Base-by-base conservation (phyloP, 2,797 vertebrate genomes). In the Chelonia mydas region DNA sequence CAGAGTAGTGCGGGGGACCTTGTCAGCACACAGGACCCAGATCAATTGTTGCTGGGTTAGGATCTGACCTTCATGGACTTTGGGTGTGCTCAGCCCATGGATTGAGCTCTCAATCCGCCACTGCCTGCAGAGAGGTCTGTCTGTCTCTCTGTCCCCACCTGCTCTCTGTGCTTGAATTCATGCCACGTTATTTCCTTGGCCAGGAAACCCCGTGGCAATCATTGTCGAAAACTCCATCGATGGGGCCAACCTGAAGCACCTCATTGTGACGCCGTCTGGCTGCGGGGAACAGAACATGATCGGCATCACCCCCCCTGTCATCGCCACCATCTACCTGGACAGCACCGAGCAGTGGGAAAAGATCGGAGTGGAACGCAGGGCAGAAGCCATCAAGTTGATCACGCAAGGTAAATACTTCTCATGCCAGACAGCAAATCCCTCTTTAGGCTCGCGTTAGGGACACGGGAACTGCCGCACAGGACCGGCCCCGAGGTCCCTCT, bases 221-320 rank as follows among this genome's bases (percentile, higher is more conserved):
- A 91, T 99, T 13, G 88, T 99, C 11, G 99, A 99, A 91, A 98
- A 98, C 0, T 97, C 98, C 47, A 97, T 99, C 1, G 96, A 98
- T 0, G 99, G 98, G 0, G 13, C 31, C 0, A 98, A 99, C 3
- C 97, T 99, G 98, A 98, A 98, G 6, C 97, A 94, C 54, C 98
- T 99, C 86, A 99, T 99, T 3, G 17, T 54, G 21, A 98, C 98
- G 0, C 99, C 99, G 0, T 0, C 21, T 0, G 99, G 99, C 7
- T 98, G 98, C 1, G 99, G 99, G 21, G 99, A 99, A 93, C 98
- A 99, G 96, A 99, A 98, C 96, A 99, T 99, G 99, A 98, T 98
- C 0, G 1, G 16, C 27, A 97, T 99, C 98, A 99, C 99, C 0
- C 97, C 99, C 31, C 98, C 99, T 0, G 91, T 99, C 87, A 99